Base-by-base conservation (phyloP, 2,797 vertebrate species). In the Molothrus ater region DNA sequence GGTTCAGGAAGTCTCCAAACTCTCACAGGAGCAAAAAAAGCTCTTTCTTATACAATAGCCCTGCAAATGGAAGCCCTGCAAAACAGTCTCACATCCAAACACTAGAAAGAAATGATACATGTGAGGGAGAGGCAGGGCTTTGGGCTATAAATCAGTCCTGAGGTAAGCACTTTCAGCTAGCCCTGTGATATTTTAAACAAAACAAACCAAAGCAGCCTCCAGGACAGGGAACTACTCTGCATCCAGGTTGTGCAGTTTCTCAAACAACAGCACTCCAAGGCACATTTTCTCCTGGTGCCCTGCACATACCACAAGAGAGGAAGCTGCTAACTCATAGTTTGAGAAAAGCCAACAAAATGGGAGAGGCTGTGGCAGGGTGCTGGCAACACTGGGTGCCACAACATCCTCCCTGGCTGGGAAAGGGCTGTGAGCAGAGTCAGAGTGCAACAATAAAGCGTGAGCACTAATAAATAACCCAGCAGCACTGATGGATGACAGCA, bases 381-480 rank as follows among this genome's bases (percentile, higher is more conserved):
- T 88, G 81, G 69, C 89, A 84, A 6, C 32, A 4, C 66, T 81
- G 5, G 2, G 51, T 48, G 91, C 81, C 71, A 79, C 1, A 0
- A 31, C 20, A 45, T 36, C 68, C 80, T 47, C 57, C 64, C 88
- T 68, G 74, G 73, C 86, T 93, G 28, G 18, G 87, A 42, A 31
- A 64, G 43, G 69, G 82, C 73, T 69, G 53, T 48, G 68, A 50
- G 71, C 91, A 66, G 61, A 95, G 76, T 57, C 73, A 8, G 38
- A 90, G 21, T 28, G 73, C 80, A 64, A 38, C 83, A 64, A 38
- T 51, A 36, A 76, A 79, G 56, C 85, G 40, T 12, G 78, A 93
- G 73, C 80, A 68, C n/a, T 24, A 88, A 81, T 68, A 94, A 93
- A 84, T 76, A 96, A 88, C 73, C 63, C 48, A 80, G 53, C 3